A percentile compares a stretch with the other conserved stretches of the same genome.
Evolutionary conservation across 2,797 vertebrate species (phyloP).

Genomic region (Hippocampus kuda): DNA sequence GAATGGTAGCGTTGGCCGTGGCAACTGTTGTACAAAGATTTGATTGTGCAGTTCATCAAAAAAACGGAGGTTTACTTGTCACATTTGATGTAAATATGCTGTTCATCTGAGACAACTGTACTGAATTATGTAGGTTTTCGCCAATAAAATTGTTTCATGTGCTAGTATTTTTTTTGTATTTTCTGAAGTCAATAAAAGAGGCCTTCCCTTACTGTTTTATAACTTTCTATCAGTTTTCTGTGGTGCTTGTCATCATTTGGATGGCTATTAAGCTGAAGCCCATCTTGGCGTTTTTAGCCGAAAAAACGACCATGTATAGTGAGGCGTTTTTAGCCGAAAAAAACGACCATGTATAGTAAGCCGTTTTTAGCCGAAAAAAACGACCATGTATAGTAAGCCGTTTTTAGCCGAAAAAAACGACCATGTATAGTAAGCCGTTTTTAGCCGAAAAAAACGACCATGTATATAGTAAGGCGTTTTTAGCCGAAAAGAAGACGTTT

Average conservation of each 20-base stretch:
- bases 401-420: no score
- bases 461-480: no score
- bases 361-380: no score
- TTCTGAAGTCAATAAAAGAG: constrained; percentile 14
- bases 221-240: not conserved
- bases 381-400: no score
- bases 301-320: no score
- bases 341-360: no score
- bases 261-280: not conserved
- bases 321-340: no score
- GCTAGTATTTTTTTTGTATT: not conserved
- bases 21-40: constrained; percentile 27
- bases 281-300: no score
- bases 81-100: constrained; percentile 59
- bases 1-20: constrained; percentile 13
- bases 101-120: constrained; percentile 5
- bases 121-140: constrained; percentile 12
- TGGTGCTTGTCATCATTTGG: no score
- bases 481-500: no score
- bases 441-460: no score
- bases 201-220: not conserved
- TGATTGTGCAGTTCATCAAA: not conserved
- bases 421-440: no score
- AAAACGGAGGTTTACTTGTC: constrained; percentile 6
- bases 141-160: constrained; percentile 8